phyloP scores from a whole-genome alignment of 2,888 invertebrate species.

The Coleophora deauratella region DNA sequence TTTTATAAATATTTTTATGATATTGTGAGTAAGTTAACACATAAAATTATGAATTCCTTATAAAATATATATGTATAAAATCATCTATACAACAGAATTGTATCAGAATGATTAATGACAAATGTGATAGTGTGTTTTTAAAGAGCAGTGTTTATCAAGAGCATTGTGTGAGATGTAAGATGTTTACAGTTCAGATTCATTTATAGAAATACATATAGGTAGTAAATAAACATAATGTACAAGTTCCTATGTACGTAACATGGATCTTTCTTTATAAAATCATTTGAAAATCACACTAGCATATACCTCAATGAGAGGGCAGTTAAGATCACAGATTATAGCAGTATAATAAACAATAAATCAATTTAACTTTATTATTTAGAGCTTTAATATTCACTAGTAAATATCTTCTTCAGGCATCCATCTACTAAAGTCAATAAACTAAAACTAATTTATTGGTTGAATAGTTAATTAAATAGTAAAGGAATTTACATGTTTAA shows the following conservation, averaged over 20 bases:
- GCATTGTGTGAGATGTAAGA: constrained; percentile 36
- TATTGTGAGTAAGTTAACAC: neutral
- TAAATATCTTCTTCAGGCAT: too few relatives aligned
- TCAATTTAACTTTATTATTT: too few relatives aligned
- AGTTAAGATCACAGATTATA: neutral
- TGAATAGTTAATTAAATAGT: too few relatives aligned
- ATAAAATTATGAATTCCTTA: too few relatives aligned
- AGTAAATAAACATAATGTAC: neutral
- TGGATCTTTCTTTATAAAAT: too few relatives aligned
- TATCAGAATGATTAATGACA: constrained; percentile 26
- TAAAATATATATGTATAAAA: constrained; percentile 1
- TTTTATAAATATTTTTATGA: neutral
- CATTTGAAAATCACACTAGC: too few relatives aligned
- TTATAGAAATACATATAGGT: constrained; percentile 13
- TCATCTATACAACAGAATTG: constrained; percentile 7
- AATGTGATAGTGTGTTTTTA: constrained; percentile 28
- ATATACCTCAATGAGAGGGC: neutral
- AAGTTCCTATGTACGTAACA: too few relatives aligned
- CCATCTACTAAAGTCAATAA: too few relatives aligned
- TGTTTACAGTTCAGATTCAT: constrained; percentile 44
- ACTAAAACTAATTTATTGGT: too few relatives aligned
- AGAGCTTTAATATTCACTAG: too few relatives aligned
- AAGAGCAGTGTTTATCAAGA: constrained; percentile 43
- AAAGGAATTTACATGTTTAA: too few relatives aligned
- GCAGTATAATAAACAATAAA: neutral